phyloP scores from a whole-genome alignment of 1,140 invertebrate genomes.

The Drosophila athabasca region DNA sequence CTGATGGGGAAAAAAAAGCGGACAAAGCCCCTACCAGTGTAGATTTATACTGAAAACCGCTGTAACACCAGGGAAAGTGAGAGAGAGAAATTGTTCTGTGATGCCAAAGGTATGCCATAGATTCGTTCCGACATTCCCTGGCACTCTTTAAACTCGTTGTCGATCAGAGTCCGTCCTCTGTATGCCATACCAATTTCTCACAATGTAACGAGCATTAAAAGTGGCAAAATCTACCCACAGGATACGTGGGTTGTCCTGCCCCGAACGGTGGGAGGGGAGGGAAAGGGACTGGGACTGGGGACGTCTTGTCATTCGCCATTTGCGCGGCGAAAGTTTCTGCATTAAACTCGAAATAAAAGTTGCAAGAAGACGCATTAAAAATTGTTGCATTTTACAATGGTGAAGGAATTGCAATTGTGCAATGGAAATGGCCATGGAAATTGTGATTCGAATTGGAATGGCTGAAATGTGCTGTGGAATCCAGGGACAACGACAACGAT shows the following conservation, averaged over 20 bases:
- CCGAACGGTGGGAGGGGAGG: neutral
- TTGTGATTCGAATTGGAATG: conserved; percentile 50
- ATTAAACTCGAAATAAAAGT: conserved; percentile 78
- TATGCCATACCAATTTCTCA: conserved; percentile 9
- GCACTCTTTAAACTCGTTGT: too few relatives aligned
- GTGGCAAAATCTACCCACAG: conserved; percentile 42
- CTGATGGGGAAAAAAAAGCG: conserved; percentile 16
- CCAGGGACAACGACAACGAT: conserved; percentile 8
- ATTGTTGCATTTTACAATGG: conserved; percentile 77
- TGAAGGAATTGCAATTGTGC: conserved; percentile 57
- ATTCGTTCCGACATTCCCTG: conserved; percentile 4
- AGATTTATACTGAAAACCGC: conserved; percentile 16
- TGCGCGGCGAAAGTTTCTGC: conserved; percentile 57
- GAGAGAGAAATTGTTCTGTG: neutral
- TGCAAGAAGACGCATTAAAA: conserved; percentile 76
- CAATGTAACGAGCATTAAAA: conserved; percentile 23
- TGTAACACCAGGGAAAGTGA: neutral
- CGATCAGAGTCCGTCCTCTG: neutral
- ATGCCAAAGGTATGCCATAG: conserved; percentile 3
- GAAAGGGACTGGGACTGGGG: too few relatives aligned
- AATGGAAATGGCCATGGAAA: conserved; percentile 26
- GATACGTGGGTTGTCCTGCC: conserved; percentile 21
- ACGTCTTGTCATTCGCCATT: conserved; percentile 31
- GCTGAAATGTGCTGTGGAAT: conserved; percentile 37
- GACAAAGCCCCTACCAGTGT: neutral